These are phyloP conservation scores for Pungitius pungitius DNA, from an alignment of 2,113 vertebrate species.

Conservation along the genomic window DNA sequence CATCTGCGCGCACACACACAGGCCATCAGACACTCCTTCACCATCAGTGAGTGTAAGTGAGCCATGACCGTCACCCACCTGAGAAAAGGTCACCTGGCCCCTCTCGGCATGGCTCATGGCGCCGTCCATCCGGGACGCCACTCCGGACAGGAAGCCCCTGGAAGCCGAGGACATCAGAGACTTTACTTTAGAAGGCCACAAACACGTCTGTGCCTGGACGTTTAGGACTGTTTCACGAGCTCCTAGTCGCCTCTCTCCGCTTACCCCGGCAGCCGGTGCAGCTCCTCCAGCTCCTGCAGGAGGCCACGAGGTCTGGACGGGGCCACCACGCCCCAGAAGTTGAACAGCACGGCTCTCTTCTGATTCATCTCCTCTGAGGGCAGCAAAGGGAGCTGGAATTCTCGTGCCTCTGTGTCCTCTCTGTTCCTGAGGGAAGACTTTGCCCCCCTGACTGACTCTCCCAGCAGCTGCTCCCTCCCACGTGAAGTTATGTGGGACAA, in stretches of 20 bases:
- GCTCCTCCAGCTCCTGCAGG: constrained; percentile 40
- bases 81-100: constrained; percentile 34
- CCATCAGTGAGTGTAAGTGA: background rate
- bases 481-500: too few relatives aligned
- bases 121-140: constrained; percentile 11
- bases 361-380: constrained; percentile 38
- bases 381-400: background rate
- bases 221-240: background rate
- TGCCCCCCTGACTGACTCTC: background rate
- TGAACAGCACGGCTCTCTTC: constrained; percentile 55
- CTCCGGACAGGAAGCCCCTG: constrained; percentile 53
- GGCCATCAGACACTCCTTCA: background rate
- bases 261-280: constrained; percentile 51
- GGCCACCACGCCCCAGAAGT: constrained; percentile 56
- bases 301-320: constrained; percentile 1
- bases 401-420: background rate
- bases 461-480: background rate
- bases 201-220: background rate
- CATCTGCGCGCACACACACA: constrained; percentile 36
- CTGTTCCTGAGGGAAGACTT: background rate
- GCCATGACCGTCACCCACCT: constrained; percentile 46
- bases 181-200: background rate
- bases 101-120: constrained; percentile 52
- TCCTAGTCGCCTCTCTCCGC: background rate
- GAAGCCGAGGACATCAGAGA: background rate